Evolutionary conservation across 92 coral and sea anemone species (phyloP).

Genomic region (Porites rus): DNA sequence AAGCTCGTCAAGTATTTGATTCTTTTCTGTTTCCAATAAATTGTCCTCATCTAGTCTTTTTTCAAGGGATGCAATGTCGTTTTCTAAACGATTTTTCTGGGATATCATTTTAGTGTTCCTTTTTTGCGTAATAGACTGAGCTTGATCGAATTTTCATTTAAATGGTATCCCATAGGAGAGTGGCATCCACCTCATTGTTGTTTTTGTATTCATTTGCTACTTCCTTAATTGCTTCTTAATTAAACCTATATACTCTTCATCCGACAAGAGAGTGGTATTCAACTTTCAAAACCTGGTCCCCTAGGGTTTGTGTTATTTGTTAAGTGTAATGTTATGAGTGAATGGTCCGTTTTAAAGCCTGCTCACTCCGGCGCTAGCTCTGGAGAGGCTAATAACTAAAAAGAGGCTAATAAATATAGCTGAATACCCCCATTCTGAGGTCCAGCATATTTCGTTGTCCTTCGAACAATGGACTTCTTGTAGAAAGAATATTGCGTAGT

Average conservation of each 20-base stretch:
- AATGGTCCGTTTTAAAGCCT: constrained; percentile 57
- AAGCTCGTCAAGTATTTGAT: not conserved
- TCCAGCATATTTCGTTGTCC: not conserved
- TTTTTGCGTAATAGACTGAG: constrained; percentile 9
- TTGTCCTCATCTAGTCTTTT: not conserved
- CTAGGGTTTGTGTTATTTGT: not conserved
- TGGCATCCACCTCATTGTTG: constrained; percentile 9
- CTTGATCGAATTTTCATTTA: constrained; percentile 20
- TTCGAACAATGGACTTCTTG: not conserved
- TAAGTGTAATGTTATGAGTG: constrained; percentile 3
- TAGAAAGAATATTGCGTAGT: not conserved
- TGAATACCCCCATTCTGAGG: constrained; percentile 3
- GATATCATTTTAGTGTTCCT: constrained; percentile 20
- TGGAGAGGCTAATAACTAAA: not conserved
- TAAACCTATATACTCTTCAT: constrained; percentile 6
- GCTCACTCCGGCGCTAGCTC: not conserved
- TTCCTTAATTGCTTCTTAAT: constrained; percentile 24
- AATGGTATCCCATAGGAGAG: constrained; percentile 37
- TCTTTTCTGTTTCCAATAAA: not conserved
- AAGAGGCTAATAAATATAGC: constrained; percentile 4
- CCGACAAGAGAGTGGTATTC: constrained; percentile 12
- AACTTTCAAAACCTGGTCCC: constrained; percentile 8
- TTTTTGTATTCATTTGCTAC: constrained; percentile 23
- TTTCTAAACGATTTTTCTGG: constrained; percentile 3
- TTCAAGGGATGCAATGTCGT: not conserved